A percentile compares a stretch with the other conserved stretches of the same genome.
These are phyloP conservation scores for Channallabes apus DNA, from an alignment of 2,797 vertebrate species.

Conservation along the genomic window DNA sequence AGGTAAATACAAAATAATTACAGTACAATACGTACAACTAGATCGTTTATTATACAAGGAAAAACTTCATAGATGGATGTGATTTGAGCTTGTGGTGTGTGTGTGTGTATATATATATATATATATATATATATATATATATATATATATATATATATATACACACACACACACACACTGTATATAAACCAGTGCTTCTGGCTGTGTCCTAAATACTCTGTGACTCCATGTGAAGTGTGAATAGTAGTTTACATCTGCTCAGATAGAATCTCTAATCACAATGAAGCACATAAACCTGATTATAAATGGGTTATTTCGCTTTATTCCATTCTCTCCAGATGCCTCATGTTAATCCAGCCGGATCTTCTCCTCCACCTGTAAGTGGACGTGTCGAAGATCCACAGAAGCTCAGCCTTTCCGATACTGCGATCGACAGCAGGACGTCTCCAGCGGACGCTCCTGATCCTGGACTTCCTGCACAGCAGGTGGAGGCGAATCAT, in stretches of 20 bases:
- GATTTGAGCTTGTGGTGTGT: neutral
- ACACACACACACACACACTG: no score
- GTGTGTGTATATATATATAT: neutral
- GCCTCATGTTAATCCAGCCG: constrained; percentile 44
- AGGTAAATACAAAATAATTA: neutral
- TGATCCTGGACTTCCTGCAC: neutral
- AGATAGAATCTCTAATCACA: neutral
- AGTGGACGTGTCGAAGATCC: constrained; percentile 45
- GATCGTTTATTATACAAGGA: neutral
- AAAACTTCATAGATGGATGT: neutral
- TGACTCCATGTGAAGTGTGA: neutral
- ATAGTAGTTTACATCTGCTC: neutral
- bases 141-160: no score
- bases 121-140: no score
- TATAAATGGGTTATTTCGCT: no score
- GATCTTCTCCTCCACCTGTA: constrained; percentile 47
- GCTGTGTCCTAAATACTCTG: neutral
- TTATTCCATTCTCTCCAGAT: constrained; percentile 48
- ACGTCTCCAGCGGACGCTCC: neutral
- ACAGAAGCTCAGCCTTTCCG: neutral
- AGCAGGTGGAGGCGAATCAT: neutral
- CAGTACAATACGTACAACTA: neutral
- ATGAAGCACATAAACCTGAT: neutral
- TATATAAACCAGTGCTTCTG: neutral
- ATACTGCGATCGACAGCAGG: neutral